Conservation (phyloP, 2,797 vertebrate genomes). For the Eremophila alpestris region DNA sequence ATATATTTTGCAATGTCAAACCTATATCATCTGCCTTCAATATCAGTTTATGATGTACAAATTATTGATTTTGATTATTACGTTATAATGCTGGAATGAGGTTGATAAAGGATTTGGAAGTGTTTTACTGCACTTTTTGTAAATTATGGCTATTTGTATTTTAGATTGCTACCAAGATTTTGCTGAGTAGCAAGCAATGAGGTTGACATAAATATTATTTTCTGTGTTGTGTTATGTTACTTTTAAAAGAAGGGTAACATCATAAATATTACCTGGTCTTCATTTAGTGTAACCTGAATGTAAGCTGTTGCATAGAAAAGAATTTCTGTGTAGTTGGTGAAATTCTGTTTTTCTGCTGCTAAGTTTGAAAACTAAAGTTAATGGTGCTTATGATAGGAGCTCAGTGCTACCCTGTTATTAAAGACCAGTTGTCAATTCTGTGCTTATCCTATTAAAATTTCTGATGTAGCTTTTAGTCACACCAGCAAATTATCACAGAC, state of each 20-base stretch:
- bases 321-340: neutral
- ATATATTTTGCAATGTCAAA: neutral
- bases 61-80: neutral
- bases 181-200: neutral
- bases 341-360: neutral
- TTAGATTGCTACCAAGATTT: neutral
- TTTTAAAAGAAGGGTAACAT: neutral
- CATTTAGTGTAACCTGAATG: neutral
- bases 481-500: neutral
- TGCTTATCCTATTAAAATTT: neutral
- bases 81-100: neutral
- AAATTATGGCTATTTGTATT: neutral
- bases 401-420: conserved; percentile 1
- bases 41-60: neutral
- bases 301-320: neutral
- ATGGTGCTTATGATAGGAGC: conserved; percentile 18
- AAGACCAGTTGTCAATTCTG: neutral
- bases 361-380: conserved; percentile 24
- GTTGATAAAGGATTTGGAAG: neutral
- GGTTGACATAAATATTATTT: neutral
- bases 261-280: neutral
- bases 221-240: neutral
- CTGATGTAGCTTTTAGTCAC: neutral
- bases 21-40: neutral
- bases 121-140: neutral